Conservation (phyloP, 2,888 invertebrate species). For the Drosophila macrospina region DNA sequence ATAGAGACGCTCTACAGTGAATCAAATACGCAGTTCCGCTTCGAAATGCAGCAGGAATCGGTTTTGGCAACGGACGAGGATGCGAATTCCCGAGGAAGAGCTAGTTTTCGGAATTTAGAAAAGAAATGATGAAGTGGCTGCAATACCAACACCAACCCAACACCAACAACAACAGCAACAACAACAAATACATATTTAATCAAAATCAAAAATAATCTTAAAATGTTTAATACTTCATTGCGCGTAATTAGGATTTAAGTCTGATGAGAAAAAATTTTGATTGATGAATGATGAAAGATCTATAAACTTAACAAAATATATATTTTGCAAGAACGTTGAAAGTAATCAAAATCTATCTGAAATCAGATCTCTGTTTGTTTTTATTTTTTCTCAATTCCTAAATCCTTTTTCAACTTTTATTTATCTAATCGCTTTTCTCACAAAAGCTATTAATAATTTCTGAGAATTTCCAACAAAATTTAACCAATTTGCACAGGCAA, state of each 20-base stretch:
- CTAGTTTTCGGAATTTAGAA: slow-evolving; percentile 50
- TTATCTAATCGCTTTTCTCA: slow-evolving; percentile 3
- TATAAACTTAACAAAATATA: slow-evolving; percentile 22
- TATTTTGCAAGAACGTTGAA: slow-evolving; percentile 40
- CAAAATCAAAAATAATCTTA: slow-evolving; percentile 59
- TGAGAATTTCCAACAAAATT: neutral
- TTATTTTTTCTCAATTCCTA: slow-evolving; percentile 1
- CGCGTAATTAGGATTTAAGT: slow-evolving; percentile 56
- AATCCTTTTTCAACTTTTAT: neutral
- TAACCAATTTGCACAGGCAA: slow-evolving; percentile 32
- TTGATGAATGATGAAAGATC: slow-evolving; percentile 29
- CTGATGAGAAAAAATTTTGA: slow-evolving; percentile 38
- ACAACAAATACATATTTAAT: slow-evolving; percentile 59
- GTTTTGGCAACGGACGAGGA: slow-evolving; percentile 51
- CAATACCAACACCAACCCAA: slow-evolving; percentile 21
- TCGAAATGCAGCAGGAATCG: slow-evolving; percentile 68
- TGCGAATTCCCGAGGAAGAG: slow-evolving; percentile 33
- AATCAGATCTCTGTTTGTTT: neutral
- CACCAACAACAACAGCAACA: slow-evolving; percentile 35
- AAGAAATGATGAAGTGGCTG: slow-evolving; percentile 58
- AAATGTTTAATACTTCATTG: slow-evolving; percentile 29
- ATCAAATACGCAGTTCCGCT: slow-evolving; percentile 71
- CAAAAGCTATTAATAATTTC: slow-evolving; percentile 6
- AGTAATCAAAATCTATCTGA: slow-evolving; percentile 37
- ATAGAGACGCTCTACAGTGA: slow-evolving; percentile 80